Base-by-base conservation (phyloP, 2,797 vertebrate species). In the Gobionotothen gibberifrons region DNA sequence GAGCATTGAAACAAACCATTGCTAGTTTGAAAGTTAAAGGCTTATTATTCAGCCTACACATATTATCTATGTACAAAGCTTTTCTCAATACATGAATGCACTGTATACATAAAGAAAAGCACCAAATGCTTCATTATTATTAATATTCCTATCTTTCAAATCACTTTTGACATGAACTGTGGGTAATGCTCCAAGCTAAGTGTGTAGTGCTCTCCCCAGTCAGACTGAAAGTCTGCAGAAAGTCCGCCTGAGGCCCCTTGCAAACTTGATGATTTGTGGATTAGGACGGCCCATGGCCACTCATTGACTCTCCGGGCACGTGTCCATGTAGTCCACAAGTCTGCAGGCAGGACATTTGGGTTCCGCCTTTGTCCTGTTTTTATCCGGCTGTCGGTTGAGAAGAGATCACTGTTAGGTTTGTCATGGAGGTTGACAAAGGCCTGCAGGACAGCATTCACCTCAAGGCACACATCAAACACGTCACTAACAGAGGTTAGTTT, bases 311-410 rank as follows among this genome's bases (percentile, higher is more conserved):
- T 19, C n/a, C 1, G 4, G 39, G 19, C 47, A 56, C 9, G 0
- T 4, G 29, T 43, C 21, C 0, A 3, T 19, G 14, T 9, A 54
- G 4, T 43, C 19, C 19, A 43, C 5, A 17, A 39, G 15, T 48
- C 55, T 53, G 26, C 42, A 13, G 49, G 55, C 32, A 21, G 9
- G 14, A 52, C n/a, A 52, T 46, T 47, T 53, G 26, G 11, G 46
- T 58, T 62, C 17, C n/a, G 52, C 21, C 9, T n/a, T 17, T 26
- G 15, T 9, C 12, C 8, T 26, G 56, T 36, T 60, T 65, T 42
- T 17, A 67, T 61, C 10, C 0, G 3, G 46, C 19, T 58, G 54
- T 66, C 61, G n/a, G n/a, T 13, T 53, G 74, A 65, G 60, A 19
- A 3, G 51, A n/a, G n/a, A 40, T 44, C 36, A 15, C 17, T 15